Conservation (phyloP, 1,140 invertebrate species). For the Pygmarrhopalites habei region DNA sequence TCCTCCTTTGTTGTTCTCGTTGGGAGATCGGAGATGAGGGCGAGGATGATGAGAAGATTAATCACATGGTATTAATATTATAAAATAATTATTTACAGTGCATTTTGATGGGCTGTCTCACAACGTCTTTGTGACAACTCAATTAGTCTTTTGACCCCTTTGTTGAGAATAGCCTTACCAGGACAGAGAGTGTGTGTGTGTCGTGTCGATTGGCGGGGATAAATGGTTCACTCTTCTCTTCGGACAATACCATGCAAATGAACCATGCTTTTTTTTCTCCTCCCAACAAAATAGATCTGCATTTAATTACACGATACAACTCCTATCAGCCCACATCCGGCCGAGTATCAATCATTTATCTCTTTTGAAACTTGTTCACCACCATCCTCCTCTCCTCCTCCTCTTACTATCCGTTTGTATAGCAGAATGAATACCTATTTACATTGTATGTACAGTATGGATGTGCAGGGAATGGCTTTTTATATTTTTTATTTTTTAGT, state of each 20-base stretch:
- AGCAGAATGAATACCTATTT: too few species aligned
- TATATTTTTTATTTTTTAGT: too few species aligned
- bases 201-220: neutral
- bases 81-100: neutral
- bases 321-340: neutral
- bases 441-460: too few species aligned
- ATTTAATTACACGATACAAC: conserved; percentile 4
- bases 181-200: too few species aligned
- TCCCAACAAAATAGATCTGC: conserved; percentile 2
- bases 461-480: too few species aligned
- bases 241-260: conserved; percentile 13
- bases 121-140: neutral
- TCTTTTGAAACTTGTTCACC: too few species aligned
- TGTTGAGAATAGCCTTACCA: neutral
- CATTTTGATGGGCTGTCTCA: conserved; percentile 1
- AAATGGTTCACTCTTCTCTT: too few species aligned
- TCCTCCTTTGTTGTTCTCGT: neutral
- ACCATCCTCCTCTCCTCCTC: too few species aligned
- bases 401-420: too few species aligned
- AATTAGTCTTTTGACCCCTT: conserved; percentile 14
- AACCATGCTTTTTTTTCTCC: conserved; percentile 5
- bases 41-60: neutral
- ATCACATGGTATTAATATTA: neutral
- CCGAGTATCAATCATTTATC: neutral
- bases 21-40: neutral